A percentile compares a stretch with the other conserved stretches of the same genome.
Conservation (phyloP, 1,140 invertebrate species). For the Heliothis subflexa region DNA sequence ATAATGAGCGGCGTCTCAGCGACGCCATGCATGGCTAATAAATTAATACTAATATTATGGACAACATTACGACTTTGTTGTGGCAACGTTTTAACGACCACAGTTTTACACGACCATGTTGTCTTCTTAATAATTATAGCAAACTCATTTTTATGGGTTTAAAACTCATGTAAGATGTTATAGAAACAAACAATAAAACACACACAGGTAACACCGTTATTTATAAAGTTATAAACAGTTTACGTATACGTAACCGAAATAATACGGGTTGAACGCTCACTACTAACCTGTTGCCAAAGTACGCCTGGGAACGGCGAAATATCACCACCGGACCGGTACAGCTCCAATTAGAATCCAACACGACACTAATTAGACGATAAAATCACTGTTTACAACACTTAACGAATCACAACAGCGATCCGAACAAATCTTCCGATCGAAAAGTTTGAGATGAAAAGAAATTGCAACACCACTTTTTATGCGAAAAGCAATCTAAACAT, state of each 20-base stretch:
- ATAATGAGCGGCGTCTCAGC: no score
- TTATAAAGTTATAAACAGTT: constrained; percentile 27
- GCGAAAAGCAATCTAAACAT: constrained; percentile 23
- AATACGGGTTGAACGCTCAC: constrained; percentile 3
- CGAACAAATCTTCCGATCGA: constrained; percentile 44
- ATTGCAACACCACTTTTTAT: constrained; percentile 57
- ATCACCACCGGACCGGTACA: constrained; percentile 45
- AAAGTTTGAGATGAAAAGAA: constrained; percentile 54
- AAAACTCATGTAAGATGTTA: neutral
- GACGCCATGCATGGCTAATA: no score
- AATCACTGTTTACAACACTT: constrained; percentile 56
- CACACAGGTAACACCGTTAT: constrained; percentile 18
- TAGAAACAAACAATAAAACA: constrained; percentile 8
- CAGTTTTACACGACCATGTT: no score
- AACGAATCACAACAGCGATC: constrained; percentile 36
- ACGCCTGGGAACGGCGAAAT: constrained; percentile 37
- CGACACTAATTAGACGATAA: constrained; percentile 56
- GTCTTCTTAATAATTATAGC: neutral
- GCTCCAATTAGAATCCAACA: constrained; percentile 59
- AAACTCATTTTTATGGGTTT: neutral
- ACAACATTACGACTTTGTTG: no score
- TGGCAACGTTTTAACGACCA: no score
- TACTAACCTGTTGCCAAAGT: constrained; percentile 45
- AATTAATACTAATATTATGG: no score
- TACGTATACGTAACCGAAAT: constrained; percentile 4